A percentile compares a stretch with the other conserved stretches of the same genome.
Conservation (phyloP, 1,140 invertebrate species). For the Battus philenor region DNA sequence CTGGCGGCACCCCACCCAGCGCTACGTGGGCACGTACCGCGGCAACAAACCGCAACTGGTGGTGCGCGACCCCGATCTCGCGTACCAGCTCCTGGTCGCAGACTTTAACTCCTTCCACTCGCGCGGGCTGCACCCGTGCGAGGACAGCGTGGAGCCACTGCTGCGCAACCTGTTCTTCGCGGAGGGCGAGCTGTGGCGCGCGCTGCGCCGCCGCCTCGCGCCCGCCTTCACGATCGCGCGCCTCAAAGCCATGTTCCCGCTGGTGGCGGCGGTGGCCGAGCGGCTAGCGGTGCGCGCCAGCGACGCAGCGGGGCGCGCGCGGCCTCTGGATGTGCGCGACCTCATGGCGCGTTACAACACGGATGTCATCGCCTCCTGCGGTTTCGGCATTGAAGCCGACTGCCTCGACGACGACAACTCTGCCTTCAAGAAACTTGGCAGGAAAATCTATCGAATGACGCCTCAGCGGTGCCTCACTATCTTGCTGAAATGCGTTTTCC, state of each 20-base stretch:
- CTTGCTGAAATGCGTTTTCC: slow-evolving; percentile 32
- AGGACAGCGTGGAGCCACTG: slow-evolving; percentile 47
- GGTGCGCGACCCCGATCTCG: slow-evolving; percentile 75
- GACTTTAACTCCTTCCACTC: slow-evolving; percentile 76
- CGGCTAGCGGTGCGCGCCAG: slow-evolving; percentile 35
- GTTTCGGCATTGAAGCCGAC: slow-evolving; percentile 39
- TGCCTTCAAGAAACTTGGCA: slow-evolving; percentile 35
- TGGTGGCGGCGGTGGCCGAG: slow-evolving; percentile 52
- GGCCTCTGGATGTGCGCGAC: slow-evolving; percentile 50
- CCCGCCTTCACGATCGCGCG: slow-evolving; percentile 78
- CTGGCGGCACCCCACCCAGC: slow-evolving; percentile 32
- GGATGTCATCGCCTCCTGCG: slow-evolving; percentile 29
- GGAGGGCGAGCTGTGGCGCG: slow-evolving; percentile 71
- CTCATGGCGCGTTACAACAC: slow-evolving; percentile 56
- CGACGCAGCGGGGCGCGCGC: slow-evolving; percentile 17
- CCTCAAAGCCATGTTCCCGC: slow-evolving; percentile 75
- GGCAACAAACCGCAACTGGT: slow-evolving; percentile 63
- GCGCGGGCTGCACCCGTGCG: slow-evolving; percentile 27
- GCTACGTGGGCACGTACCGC: slow-evolving; percentile 37
- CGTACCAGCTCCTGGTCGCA: slow-evolving; percentile 74
- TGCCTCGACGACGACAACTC: slow-evolving; percentile 37
- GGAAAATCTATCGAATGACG: slow-evolving; percentile 34
- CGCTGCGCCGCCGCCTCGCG: slow-evolving; percentile 73
- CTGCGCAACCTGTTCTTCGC: slow-evolving; percentile 39
- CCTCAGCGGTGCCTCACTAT: slow-evolving; percentile 15